Evolutionary conservation across 2,797 vertebrate genomes (phyloP), one percentile per base, ranked within the genome.

Genomic region (Artibeus jamaicensis): DNA sequence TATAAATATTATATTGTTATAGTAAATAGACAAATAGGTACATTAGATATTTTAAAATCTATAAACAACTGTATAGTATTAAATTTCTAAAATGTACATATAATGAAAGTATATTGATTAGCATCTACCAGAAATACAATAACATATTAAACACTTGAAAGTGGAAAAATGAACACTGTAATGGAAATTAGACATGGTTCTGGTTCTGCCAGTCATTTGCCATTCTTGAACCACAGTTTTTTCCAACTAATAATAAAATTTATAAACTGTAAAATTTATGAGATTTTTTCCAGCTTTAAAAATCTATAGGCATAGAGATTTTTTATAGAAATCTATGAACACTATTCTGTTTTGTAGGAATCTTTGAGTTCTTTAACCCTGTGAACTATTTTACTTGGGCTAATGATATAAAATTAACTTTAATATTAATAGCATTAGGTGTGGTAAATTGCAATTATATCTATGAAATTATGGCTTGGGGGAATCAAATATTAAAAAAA

Each of bases 381-480:
- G 2, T 74, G 26, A 93, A 73, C 2, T 55, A 15, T 76, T 93
- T 87, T 53, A 42, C 21, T 94, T 83, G 1, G 29, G 24, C 4
- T 93, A 85, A 90, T 88, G 21, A 26, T 79, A 95, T 62, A 78
- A 95, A 90, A 74, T 78, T 92, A 62, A 81, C 48, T 85, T 82
- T 62, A 92, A 85, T 92, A 24, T 73, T 39, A 83, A 81, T 74
- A 86, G 16, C 42, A 68, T 50, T 50, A 81, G 39, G 5, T 57
- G 57, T 95, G 48, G 37, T n/a, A 94, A 46, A 78, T 55, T 91
- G 53, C 22, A 94, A 85, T 96, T 95, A 70, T 88, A 46, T 79
- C 37, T 87, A 76, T 74, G 32, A 92, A 82, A 96, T 95, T 85
- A 86, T 5, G 92, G 37, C 71, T 94, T 70, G 26, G 21, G 39